A percentile compares a stretch with the other conserved stretches of the same genome.
phyloP scores from a whole-genome alignment of 2,888 invertebrate genomes.

The Hipparchia sbordonii region DNA sequence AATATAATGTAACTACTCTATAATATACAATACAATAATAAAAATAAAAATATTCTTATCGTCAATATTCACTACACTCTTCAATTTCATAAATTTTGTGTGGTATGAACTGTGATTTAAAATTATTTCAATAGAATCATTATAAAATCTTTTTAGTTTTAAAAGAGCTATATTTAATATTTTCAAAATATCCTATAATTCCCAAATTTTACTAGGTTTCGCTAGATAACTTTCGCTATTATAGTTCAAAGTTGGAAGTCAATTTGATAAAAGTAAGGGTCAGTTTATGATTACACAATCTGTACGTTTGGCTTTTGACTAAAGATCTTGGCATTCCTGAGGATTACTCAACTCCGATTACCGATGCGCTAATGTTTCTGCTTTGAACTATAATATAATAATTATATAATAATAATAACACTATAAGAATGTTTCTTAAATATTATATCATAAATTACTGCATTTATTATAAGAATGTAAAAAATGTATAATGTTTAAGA shows the following conservation, averaged over 20 bases:
- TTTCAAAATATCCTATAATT: not conserved
- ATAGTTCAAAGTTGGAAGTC: not conserved
- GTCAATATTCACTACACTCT: not conserved
- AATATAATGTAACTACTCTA: not conserved
- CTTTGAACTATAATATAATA: too few species aligned
- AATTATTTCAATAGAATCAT: constrained; percentile 11
- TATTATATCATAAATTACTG: constrained; percentile 16
- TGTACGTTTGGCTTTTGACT: too few species aligned
- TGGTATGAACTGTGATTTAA: constrained; percentile 36
- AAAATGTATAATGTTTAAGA: constrained; percentile 24
- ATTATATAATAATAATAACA: too few species aligned
- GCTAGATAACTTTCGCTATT: not conserved
- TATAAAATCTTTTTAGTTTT: not conserved
- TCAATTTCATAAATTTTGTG: constrained; percentile 21
- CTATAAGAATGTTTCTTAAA: too few species aligned
- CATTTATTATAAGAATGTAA: constrained; percentile 29
- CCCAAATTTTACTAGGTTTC: constrained; percentile 8
- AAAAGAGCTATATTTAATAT: not conserved
- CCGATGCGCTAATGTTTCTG: too few species aligned
- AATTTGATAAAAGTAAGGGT: not conserved
- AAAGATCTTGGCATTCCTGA: too few species aligned
- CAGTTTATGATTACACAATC: too few species aligned
- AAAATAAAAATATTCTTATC: not conserved
- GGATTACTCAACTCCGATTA: too few species aligned
- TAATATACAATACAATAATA: not conserved